phyloP scores from a whole-genome alignment of 2,113 vertebrate genomes.

The Calidris pygmaea region DNA sequence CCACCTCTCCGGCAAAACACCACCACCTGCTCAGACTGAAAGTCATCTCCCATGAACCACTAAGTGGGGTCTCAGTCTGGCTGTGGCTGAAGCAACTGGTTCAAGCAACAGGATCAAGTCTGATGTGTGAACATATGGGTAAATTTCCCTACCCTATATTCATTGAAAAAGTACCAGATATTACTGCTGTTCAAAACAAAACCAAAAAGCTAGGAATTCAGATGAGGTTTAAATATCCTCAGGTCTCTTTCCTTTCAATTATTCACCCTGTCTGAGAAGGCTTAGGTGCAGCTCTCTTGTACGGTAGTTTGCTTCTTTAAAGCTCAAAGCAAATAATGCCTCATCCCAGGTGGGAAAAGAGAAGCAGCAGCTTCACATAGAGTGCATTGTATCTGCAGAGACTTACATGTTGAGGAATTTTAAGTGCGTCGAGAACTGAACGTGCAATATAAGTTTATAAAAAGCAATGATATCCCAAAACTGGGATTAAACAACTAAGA shows the following conservation, averaged over 20 bases:
- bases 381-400: not conserved
- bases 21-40: not conserved
- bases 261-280: not conserved
- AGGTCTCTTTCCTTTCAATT: not conserved
- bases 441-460: not conserved
- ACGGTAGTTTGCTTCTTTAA: not conserved
- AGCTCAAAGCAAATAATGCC: not conserved
- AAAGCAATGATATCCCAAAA: not conserved
- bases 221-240: not conserved
- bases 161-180: not conserved
- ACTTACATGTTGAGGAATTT: not conserved
- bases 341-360: not conserved
- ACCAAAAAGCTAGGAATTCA: not conserved
- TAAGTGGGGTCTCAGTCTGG: not conserved
- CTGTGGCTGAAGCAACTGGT: not conserved
- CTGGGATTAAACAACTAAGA: not conserved
- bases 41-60: not conserved
- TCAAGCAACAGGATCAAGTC: not conserved
- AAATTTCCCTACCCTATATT: not conserved
- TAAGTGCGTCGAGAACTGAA: not conserved
- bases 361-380: not conserved
- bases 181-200: not conserved
- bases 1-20: not conserved
- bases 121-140: not conserved
- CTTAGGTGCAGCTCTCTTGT: not conserved